A percentile compares a stretch with the other conserved stretches of the same genome.
These are phyloP conservation scores for Coelogynopora nodosa DNA, from an alignment of 2,888 invertebrate genomes.

Conservation along the genomic window DNA sequence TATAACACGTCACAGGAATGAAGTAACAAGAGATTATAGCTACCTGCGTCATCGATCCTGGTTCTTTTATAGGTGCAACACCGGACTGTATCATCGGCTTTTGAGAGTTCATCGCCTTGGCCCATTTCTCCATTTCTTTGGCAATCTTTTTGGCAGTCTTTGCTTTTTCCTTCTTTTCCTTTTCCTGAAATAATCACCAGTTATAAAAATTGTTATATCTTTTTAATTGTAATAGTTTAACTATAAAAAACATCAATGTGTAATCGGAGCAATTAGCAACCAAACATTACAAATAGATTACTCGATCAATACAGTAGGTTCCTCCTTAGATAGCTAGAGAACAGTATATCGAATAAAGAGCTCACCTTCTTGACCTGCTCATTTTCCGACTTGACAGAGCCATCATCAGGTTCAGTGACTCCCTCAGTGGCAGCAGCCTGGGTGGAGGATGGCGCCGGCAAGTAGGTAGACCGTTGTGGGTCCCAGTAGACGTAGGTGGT, in stretches of 20 bases:
- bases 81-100: slow-evolving; percentile 65
- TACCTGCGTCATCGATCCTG: neutral
- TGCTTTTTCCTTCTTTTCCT: slow-evolving; percentile 80
- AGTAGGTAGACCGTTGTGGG: slow-evolving; percentile 61
- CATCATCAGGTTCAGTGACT: slow-evolving; percentile 10
- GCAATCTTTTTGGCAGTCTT: slow-evolving; percentile 96
- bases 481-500: slow-evolving; percentile 95
- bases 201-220: too few species aligned
- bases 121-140: slow-evolving; percentile 89
- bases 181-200: slow-evolving; percentile 57
- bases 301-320: too few species aligned
- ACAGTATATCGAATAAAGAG: too few species aligned
- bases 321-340: too few species aligned
- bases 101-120: slow-evolving; percentile 83
- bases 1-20: too few species aligned
- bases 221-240: too few species aligned
- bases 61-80: neutral
- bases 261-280: too few species aligned
- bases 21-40: neutral
- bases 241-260: too few species aligned
- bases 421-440: slow-evolving; percentile 45
- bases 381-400: slow-evolving; percentile 49
- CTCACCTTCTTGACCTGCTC: neutral
- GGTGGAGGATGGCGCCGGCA: neutral
- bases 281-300: too few species aligned